Base-by-base conservation (phyloP, 2,797 vertebrate species). In the Cirrhinus molitorella region DNA sequence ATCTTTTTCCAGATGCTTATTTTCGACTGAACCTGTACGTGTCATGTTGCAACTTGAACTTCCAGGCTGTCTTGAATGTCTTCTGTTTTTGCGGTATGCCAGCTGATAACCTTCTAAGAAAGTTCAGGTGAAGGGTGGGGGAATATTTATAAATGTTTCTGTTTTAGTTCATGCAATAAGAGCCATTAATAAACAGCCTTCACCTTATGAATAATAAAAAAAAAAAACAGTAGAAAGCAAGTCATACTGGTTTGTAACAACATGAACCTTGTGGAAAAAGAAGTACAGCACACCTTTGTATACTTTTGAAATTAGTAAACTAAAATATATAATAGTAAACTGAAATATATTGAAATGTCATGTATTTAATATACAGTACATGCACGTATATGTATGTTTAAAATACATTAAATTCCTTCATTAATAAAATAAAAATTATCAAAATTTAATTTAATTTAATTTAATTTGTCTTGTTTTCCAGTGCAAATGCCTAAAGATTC, bases 81-180 rank as follows among this genome's bases (percentile, higher is more conserved):
- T 12, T 61, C 90, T 82, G 91, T 84, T 79, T n/a, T 85, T 77
- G 85, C 81, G 77, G 81, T 85, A 73, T 73, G 86, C 83, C 91
- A 91, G 90, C 90, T 92, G 91, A 84, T 83, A 80, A 40, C 79
- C 66, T 86, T 88, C 55, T 61, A 1, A 31, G 31, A 91, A 90
- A 83, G 84, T 49, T 55, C 59, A 57, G 59, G 79, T 79, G 87
- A 91, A 65, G 2, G 8, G 61, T 67, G 21, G 65, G 12, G 67
- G 14, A 47, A 28, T 47, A 71, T 71, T 19, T 47, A 49, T 25
- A 2, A 71, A 68, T 23, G 13, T 45, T 23, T 23, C 5, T 2
- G n/a, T 16, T 68, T 68, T 45, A n/a, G 6, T 68, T 14, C n/a
- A 25, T 68, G 14, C 23, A 45, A 68, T 68, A 45, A 25, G 43